Evolutionary conservation across 2,797 vertebrate species (phyloP).

Genomic region (Graptemys geographica): DNA sequence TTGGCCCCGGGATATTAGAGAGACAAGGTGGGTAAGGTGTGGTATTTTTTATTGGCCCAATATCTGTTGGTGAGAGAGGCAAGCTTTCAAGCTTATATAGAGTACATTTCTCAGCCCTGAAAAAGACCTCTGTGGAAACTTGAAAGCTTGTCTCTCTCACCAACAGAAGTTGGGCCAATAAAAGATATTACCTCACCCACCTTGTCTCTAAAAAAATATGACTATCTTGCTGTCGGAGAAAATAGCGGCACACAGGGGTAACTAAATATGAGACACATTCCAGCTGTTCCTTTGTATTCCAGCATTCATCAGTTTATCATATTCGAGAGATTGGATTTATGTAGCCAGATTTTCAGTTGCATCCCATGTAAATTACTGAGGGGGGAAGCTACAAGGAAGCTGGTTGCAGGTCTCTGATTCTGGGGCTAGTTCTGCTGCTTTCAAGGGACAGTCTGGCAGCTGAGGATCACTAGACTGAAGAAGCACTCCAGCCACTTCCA

Average conservation of each 20-base stretch:
- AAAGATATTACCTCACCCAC: not conserved
- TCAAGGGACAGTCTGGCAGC: not conserved
- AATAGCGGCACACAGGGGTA: not conserved
- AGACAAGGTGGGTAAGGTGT: not conserved
- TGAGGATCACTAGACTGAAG: not conserved
- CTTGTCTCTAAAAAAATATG: not conserved
- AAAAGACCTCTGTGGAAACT: not conserved
- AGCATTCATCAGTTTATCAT: constrained; percentile 55
- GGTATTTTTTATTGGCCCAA: not conserved
- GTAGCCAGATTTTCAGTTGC: constrained; percentile 15
- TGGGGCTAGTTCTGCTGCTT: not conserved
- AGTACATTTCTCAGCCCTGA: not conserved
- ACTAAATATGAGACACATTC: constrained; percentile 43
- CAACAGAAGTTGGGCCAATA: not conserved
- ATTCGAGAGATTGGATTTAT: constrained; percentile 62
- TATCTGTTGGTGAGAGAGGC: not conserved
- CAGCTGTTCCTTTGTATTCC: constrained; percentile 28
- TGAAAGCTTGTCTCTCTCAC: not conserved
- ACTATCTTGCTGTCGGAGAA: not conserved
- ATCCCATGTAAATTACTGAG: not conserved
- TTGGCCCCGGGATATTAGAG: not conserved
- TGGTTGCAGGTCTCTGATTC: not conserved
- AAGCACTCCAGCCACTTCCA: not conserved
- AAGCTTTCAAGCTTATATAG: not conserved
- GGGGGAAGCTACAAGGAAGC: no score